Percentiles rank a stretch among this genome's conserved stretches.
phyloP scores from a whole-genome alignment of 2,113 vertebrate species.

The Lycocorax pyrrhopterus region DNA sequence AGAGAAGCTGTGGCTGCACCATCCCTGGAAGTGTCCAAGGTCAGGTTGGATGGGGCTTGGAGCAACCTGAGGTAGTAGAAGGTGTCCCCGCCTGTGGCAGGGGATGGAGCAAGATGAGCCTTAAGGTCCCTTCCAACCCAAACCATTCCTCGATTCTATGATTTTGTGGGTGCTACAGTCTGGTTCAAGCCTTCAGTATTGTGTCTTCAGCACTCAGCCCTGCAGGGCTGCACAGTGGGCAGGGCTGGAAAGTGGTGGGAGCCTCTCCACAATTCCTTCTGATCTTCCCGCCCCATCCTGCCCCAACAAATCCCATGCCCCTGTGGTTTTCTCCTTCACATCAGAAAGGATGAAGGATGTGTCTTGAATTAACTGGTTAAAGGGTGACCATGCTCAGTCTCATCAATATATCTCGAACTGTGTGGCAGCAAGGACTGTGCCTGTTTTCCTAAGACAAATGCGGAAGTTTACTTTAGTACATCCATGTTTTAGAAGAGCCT shows the following conservation, averaged over 20 bases:
- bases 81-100: background rate
- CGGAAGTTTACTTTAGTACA: background rate
- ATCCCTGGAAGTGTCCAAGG: background rate
- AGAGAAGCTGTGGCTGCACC: background rate
- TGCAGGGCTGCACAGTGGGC: fast-evolving
- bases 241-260: background rate
- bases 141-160: background rate
- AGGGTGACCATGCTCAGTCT: background rate
- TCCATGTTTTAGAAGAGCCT: background rate
- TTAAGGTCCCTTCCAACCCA: background rate
- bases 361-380: background rate
- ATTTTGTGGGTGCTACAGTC: background rate
- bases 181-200: background rate
- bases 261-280: background rate
- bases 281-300: fast-evolving
- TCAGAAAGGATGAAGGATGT: background rate
- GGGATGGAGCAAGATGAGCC: background rate
- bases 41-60: background rate
- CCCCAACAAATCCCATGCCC: background rate
- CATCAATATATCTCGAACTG: fast-evolving
- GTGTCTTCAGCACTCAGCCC: background rate
- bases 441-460: background rate
- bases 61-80: background rate
- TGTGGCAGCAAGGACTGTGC: too few species aligned
- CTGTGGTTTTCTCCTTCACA: background rate